Percentiles rank a stretch among this genome's conserved stretches.
These are phyloP conservation scores for Embiotoca jacksoni DNA, from an alignment of 2,113 vertebrate genomes.

Conservation along the genomic window DNA sequence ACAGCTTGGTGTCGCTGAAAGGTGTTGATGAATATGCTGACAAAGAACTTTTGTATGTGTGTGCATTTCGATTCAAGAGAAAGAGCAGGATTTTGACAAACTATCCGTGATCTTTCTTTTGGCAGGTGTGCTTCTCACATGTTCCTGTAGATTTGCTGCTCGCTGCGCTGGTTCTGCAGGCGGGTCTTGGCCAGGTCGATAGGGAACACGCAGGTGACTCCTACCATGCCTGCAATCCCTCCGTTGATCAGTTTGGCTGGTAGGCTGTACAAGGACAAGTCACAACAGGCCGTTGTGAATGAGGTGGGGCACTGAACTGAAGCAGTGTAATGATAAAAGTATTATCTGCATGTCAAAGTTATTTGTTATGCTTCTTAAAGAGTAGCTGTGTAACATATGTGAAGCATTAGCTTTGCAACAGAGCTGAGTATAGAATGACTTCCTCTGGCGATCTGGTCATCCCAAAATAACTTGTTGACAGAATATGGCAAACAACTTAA, in stretches of 20 bases:
- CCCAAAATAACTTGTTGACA: slow-evolving; percentile 49
- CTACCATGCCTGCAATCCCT: slow-evolving; percentile 88
- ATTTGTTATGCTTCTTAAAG: neutral
- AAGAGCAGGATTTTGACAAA: no score
- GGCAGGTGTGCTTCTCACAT: slow-evolving; percentile 76
- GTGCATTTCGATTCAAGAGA: neutral
- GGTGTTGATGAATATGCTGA: no score
- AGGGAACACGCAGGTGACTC: slow-evolving; percentile 90
- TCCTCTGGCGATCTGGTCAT: slow-evolving; percentile 12
- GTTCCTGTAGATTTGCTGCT: slow-evolving; percentile 86
- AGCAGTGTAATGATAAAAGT: no score
- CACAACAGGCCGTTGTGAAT: neutral
- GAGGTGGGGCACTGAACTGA: neutral
- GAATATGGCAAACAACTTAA: slow-evolving; percentile 16
- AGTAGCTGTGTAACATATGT: neutral
- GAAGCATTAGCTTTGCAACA: slow-evolving; percentile 2
- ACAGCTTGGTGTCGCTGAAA: no score
- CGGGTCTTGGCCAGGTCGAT: slow-evolving; percentile 90
- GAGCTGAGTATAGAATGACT: neutral
- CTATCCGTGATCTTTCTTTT: neutral
- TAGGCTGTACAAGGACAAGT: slow-evolving; percentile 75
- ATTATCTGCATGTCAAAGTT: neutral
- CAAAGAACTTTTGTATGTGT: neutral
- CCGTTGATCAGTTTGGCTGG: slow-evolving; percentile 90
- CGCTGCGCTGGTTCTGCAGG: slow-evolving; percentile 88